These are phyloP conservation scores for Anomalospiza imberbis DNA, from an alignment of 2,797 vertebrate species.

Conservation along the genomic window DNA sequence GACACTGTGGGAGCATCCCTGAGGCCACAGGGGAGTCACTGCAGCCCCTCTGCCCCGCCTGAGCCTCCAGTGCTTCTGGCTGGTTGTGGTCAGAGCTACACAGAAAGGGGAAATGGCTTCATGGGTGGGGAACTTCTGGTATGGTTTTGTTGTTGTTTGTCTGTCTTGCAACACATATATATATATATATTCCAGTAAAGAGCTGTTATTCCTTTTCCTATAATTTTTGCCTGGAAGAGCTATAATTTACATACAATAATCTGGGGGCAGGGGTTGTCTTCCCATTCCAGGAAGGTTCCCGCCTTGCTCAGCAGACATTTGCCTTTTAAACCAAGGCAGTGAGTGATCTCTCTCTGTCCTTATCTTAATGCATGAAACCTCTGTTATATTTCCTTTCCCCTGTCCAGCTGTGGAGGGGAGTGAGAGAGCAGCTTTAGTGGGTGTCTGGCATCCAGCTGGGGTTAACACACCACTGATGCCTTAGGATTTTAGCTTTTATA, in stretches of 20 bases:
- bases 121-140: rapidly evolving
- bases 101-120: not conserved
- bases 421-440: not conserved
- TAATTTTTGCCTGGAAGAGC: not conserved
- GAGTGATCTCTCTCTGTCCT: not conserved
- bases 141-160: not conserved
- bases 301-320: not conserved
- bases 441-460: not conserved
- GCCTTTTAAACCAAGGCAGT: not conserved
- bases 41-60: not conserved
- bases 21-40: not conserved
- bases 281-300: not conserved
- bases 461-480: too few relatives aligned
- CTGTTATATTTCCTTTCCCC: not conserved
- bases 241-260: not conserved
- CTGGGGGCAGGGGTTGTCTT: not conserved
- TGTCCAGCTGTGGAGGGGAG: not conserved
- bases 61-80: not conserved
- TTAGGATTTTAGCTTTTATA: not conserved
- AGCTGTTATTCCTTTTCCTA: not conserved
- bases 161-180: not conserved
- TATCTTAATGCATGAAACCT: not conserved
- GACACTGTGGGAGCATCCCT: not conserved
- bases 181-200: not conserved
- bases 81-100: not conserved